These are phyloP conservation scores for Amniataba percoides DNA, from an alignment of 2,797 vertebrate genomes.

Conservation along the genomic window DNA sequence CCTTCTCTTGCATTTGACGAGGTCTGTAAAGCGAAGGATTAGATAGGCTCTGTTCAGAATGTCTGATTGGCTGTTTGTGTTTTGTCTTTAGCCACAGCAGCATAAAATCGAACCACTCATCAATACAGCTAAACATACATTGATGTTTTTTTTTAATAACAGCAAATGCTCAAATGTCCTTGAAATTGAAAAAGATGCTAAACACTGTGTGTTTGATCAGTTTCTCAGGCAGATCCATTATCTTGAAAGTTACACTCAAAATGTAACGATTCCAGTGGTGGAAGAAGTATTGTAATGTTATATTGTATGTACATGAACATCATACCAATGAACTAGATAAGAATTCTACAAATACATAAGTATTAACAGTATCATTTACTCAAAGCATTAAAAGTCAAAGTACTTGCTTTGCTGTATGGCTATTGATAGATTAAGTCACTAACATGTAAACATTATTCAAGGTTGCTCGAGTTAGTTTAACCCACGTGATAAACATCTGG, in stretches of 20 bases:
- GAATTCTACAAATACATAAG: not conserved
- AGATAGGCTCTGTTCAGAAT: not conserved
- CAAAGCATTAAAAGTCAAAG: not conserved
- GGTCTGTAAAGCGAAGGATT: conserved; percentile 4
- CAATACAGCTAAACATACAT: not conserved
- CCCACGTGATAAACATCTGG: not conserved
- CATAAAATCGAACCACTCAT: not conserved
- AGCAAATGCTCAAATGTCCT: conserved; percentile 6
- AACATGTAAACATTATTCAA: not conserved
- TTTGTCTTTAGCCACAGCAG: conserved; percentile 4
- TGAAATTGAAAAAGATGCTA: not conserved
- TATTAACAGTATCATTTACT: too few species aligned
- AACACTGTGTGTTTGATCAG: not conserved
- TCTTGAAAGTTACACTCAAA: not conserved
- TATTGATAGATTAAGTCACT: not conserved
- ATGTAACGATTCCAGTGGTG: not conserved
- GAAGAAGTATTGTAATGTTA: not conserved
- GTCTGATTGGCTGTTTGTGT: not conserved
- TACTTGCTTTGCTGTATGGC: fast-evolving
- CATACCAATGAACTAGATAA: not conserved
- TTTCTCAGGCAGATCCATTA: not conserved
- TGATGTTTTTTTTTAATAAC: not conserved
- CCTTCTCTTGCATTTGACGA: conserved; percentile 2
- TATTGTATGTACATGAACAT: too few species aligned
- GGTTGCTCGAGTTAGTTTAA: not conserved